Percentiles rank a stretch among this genome's conserved stretches.
Evolutionary conservation across 2,113 vertebrate genomes (phyloP).

Genomic region (Chunga burmeisteri): DNA sequence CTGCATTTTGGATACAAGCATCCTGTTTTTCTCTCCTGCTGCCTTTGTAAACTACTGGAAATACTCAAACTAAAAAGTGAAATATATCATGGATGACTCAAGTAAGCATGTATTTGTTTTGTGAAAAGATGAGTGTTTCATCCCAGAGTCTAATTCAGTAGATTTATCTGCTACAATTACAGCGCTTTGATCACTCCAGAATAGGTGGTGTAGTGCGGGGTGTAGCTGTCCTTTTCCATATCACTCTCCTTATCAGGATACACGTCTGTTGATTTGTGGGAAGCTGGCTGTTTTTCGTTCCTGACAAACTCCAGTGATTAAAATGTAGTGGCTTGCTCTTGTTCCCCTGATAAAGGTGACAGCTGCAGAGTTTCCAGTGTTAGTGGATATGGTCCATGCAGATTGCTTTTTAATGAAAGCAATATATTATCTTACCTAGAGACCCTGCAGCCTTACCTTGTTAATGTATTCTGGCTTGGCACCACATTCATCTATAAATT

Average conservation of each 20-base stretch:
- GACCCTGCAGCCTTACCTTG: conserved; percentile 80
- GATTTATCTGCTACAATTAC: conserved; percentile 81
- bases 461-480: conserved; percentile 83
- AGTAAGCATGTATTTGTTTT: conserved; percentile 56
- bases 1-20: not conserved
- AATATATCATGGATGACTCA: conserved; percentile 4
- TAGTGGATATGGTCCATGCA: conserved; percentile 87
- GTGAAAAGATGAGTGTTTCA: conserved; percentile 60
- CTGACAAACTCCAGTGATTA: conserved; percentile 91
- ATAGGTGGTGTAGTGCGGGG: conserved; percentile 72
- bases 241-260: conserved; percentile 85
- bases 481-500: conserved; percentile 87
- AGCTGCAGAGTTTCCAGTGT: conserved; percentile 83
- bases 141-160: conserved; percentile 64
- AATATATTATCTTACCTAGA: conserved; percentile 88
- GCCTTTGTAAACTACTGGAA: not conserved
- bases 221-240: conserved; percentile 76
- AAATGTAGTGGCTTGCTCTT: conserved; percentile 87
- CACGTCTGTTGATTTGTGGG: conserved; percentile 89
- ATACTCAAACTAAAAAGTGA: conserved; percentile 7
- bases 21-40: not conserved
- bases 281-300: conserved; percentile 87
- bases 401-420: conserved; percentile 91
- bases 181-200: conserved; percentile 78
- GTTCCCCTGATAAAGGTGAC: conserved; percentile 87